Conservation (phyloP, 1,140 invertebrate species). For the Euura lappo region DNA sequence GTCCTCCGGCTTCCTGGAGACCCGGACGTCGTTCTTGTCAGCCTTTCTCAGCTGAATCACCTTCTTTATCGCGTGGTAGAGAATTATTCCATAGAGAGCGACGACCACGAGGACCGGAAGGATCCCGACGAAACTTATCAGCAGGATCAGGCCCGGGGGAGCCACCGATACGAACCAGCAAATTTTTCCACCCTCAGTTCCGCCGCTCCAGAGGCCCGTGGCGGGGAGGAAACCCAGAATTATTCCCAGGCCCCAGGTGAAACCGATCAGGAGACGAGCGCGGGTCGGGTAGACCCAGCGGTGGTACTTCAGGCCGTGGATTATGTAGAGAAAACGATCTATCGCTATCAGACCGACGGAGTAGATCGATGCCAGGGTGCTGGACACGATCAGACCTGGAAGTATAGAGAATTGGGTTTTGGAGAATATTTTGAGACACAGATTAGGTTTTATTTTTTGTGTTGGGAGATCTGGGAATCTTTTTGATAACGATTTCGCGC, state of each 20-base stretch:
- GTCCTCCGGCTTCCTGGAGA: neutral
- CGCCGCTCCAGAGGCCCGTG: slow-evolving; percentile 59
- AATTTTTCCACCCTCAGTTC: slow-evolving; percentile 49
- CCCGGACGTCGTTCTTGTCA: slow-evolving; percentile 8
- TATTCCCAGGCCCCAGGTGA: slow-evolving; percentile 63
- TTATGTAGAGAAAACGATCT: slow-evolving; percentile 65
- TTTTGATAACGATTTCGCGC: too few relatives aligned
- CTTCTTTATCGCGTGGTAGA: slow-evolving; percentile 59
- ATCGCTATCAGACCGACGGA: slow-evolving; percentile 65
- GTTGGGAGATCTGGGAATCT: too few relatives aligned
- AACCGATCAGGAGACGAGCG: slow-evolving; percentile 58
- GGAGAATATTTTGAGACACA: too few relatives aligned
- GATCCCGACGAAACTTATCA: slow-evolving; percentile 60
- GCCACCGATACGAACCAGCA: slow-evolving; percentile 63
- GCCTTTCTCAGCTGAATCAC: slow-evolving; percentile 52
- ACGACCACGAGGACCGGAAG: slow-evolving; percentile 60
- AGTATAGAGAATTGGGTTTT: slow-evolving; percentile 5
- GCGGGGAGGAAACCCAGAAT: slow-evolving; percentile 62
- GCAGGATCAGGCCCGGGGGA: slow-evolving; percentile 57
- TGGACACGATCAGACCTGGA: slow-evolving; percentile 64
- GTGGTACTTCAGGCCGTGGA: slow-evolving; percentile 64
- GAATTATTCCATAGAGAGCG: slow-evolving; percentile 63
- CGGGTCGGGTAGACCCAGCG: slow-evolving; percentile 61
- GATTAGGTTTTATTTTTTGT: too few relatives aligned
- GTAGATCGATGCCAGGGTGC: slow-evolving; percentile 65